Evolutionary conservation across 2,113 vertebrate species (phyloP).

Genomic region (Eonycteris spelaea): DNA sequence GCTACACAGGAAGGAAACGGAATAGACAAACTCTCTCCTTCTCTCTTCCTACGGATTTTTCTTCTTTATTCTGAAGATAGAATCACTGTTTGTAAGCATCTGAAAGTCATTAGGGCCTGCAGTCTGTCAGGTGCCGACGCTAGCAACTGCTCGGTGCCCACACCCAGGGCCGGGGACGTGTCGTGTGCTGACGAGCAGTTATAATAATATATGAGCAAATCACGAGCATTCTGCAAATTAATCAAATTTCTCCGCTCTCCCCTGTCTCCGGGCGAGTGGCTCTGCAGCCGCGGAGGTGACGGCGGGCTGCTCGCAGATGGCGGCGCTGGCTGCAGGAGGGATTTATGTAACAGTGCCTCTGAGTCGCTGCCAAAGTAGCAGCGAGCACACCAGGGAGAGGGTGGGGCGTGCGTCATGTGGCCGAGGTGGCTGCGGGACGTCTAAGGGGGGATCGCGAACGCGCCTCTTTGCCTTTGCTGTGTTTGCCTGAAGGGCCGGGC

Average conservation of each 20-base stretch:
- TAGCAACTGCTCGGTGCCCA: constrained; percentile 90
- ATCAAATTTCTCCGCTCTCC: constrained; percentile 88
- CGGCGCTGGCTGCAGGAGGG: constrained; percentile 95
- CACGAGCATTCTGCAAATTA: constrained; percentile 95
- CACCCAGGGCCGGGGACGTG: constrained; percentile 89
- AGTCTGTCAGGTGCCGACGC: constrained; percentile 92
- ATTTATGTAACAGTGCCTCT: constrained; percentile 95
- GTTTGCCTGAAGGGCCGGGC: constrained; percentile 88
- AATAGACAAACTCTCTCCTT: constrained; percentile 84
- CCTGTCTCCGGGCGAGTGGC: constrained; percentile 89
- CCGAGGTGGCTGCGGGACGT: constrained; percentile 89
- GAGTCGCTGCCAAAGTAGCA: constrained; percentile 92
- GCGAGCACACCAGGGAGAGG: constrained; percentile 90
- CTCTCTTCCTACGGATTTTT: constrained; percentile 84
- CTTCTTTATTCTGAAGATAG: constrained; percentile 88
- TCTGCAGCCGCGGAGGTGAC: constrained; percentile 92
- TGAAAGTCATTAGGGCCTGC: constrained; percentile 94
- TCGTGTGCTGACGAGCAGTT: constrained; percentile 95
- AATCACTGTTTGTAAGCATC: constrained; percentile 95
- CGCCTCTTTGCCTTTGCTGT: constrained; percentile 84
- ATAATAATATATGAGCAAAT: constrained; percentile 97
- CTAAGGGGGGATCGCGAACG: constrained; percentile 84
- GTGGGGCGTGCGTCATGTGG: constrained; percentile 88
- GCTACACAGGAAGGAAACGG: constrained; percentile 85
- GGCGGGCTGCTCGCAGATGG: constrained; percentile 93